Base-by-base conservation (phyloP, 2,888 invertebrate species). In the Trisateles emortualis region DNA sequence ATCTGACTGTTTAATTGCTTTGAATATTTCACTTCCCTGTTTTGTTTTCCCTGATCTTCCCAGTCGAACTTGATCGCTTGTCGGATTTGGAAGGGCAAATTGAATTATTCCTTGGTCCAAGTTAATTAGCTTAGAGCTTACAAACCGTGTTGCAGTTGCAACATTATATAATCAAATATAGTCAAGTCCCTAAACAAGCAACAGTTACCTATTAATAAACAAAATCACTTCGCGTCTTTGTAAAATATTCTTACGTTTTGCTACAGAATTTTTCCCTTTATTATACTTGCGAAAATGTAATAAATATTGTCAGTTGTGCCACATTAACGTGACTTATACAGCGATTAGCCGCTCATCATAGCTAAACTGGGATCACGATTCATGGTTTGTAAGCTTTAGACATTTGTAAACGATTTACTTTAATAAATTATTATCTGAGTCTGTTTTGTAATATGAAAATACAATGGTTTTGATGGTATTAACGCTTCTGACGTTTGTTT, bases 271-370 rank as follows among this genome's bases (percentile, higher is more conserved):
- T n/a, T 32, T 11, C 0, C 2, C 1, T 11, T 32, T 32, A n/a
- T 32, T 32, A 29, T 33, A 8, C 6, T 10, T 17, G 0, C 30
- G 22, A 44, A 49, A 36, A 49, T 48, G 45, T 40, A 51, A 62
- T 47, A 52, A 67, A 57, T 51, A 48, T 40, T 46, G 44, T 49
- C 32, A 36, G 29, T 47, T 48, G 16, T 51, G 51, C 50, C 54
- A 53, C 48, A 54, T 54, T 66, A 60, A 46, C 39, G 11, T 66
- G 50, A 54, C 60, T 66, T 66, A 66, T 54, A 50, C 35, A 60
- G 33, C 61, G 46, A 33, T 66, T 66, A 49, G 29, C 48, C 36
- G 10, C 43, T 50, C 47, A 35, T 54, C 36, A 48, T 39, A 35
- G 45, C 42, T 42, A 43, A 49, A 33, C 53, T 16, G 19, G 36